Evolutionary conservation across 2,888 invertebrate genomes (phyloP), one percentile per base, ranked within the genome.

Genomic region (Catonia carolina): DNA sequence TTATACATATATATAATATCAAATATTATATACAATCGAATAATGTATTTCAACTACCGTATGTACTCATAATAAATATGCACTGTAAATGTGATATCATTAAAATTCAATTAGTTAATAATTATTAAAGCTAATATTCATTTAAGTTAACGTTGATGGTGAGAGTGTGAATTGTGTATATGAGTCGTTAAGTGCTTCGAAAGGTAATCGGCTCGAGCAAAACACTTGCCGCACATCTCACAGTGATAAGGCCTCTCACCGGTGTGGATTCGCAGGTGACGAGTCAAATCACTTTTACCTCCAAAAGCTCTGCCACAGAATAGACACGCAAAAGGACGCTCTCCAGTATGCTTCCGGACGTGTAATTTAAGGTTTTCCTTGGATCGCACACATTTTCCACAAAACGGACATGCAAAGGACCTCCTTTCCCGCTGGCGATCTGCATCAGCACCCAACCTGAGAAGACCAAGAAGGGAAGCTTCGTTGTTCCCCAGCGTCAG

Each of bases 111-210:
- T 27, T 27, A 6, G 8, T 27, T 27, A 6, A 27, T 27, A 27
- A 27, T 27, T 27, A 27, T 27, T 27, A 27, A 27, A 27, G 27
- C 27, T 27, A 27, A 27, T 27, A 27, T 27, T 27, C 27, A 27
- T 27, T 27, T 6, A 20, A 33, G 58, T 53, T 58, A 58, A 58
- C 58, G 58, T 54, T 58, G 58, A 35, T 58, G 58, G 15, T 51
- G 51, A 10, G 36, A 22, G 39, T 58, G 58, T 22, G 58, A 58
- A 53, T 58, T 54, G 74, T 90, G 90, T 67, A 90, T 89, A 76
- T 92, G 91, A 31, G 91, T 92, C 62, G 91, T 91, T 65, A 92
- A 81, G 74, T 92, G 91, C 74, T 92, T 92, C 68, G 90, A 90
- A 57, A 92, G 81, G 70, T 92, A 92, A 72, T 92, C 91, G 54